Base-by-base conservation (phyloP, 1,140 invertebrate species). In the Micrasema longulum region DNA sequence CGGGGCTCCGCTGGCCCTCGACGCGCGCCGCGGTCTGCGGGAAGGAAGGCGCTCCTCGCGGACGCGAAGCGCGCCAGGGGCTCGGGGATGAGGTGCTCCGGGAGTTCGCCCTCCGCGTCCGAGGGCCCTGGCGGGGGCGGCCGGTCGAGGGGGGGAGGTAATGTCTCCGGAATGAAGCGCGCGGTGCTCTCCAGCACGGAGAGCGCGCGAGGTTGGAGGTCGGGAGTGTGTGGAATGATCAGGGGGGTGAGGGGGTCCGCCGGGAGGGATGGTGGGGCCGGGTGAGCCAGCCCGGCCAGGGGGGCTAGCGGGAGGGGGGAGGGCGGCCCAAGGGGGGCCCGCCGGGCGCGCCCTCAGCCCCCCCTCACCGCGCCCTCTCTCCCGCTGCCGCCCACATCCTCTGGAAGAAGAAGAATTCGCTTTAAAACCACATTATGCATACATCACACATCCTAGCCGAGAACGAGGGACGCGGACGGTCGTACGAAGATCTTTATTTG, bases 291-390 rank as follows among this genome's bases (percentile, higher is more conserved):
- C 41, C 36, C 20, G 50, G n/a, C n/a, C n/a, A n/a, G n/a, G n/a
- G n/a, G n/a, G n/a, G 55, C 53, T 31, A 57, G 66, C 14, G 62
- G 72, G 35, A 23, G 57, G 47, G 66, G 72, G 66, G 52, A 60
- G 66, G 65, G 47, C 66, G 57, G 45, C 22, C 41, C 23, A 14
- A 41, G 38, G 47, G 52, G 48, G 64, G 47, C 62, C 62, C 43
- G 48, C 69, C 70, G 23, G 63, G 63, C 63, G 63, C 63, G 63
- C 63, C 63, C 63, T 50, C 63, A 47, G 45, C 63, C 63, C 63
- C 63, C 63, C 63, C 43, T 50, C 63, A 47, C 63, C 63, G 43
- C 63, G 43, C 43, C 63, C 63, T 36, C 63, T 36, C 63, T 16
- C 63, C 63, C 26, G 43, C 63, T 18, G 63, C 63, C 63, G 43